Conservation (phyloP, 2,113 vertebrate genomes). For the Acanthisitta chloris region DNA sequence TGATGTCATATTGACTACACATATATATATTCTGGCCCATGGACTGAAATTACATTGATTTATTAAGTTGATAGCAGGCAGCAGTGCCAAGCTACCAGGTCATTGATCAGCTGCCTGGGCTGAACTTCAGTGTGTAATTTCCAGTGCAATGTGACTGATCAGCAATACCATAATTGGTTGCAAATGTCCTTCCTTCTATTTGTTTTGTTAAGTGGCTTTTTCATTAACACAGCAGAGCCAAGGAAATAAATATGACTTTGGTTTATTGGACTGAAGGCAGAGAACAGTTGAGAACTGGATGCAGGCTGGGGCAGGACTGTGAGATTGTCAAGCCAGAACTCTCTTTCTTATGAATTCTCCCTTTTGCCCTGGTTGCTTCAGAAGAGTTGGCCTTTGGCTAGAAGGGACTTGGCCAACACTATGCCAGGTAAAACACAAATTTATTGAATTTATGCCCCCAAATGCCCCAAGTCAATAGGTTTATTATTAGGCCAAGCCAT, state of each 20-base stretch:
- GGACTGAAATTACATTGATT: slow-evolving; percentile 44
- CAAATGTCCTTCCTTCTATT: slow-evolving; percentile 75
- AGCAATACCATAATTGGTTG: slow-evolving; percentile 79
- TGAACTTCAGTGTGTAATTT: slow-evolving; percentile 70
- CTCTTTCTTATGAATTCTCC: neutral
- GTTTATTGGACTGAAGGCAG: slow-evolving; percentile 21
- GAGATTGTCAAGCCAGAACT: neutral
- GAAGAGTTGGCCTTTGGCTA: neutral
- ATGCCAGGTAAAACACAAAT: neutral
- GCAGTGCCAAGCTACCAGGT: slow-evolving; percentile 57
- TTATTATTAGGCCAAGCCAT: neutral
- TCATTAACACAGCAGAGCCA: slow-evolving; percentile 70
- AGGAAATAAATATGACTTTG: slow-evolving; percentile 44
- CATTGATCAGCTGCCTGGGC: slow-evolving; percentile 67
- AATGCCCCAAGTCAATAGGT: neutral
- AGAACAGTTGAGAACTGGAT: neutral
- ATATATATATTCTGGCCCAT: neutral
- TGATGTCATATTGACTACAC: slow-evolving; percentile 13
- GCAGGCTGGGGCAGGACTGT: neutral
- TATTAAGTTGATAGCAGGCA: slow-evolving; percentile 48
- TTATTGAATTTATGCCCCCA: neutral
- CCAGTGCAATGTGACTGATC: slow-evolving; percentile 75
- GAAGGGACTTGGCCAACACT: neutral
- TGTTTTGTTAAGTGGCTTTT: slow-evolving; percentile 72
- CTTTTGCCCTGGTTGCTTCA: neutral